Evolutionary conservation across 2,888 invertebrate species (phyloP), one percentile per base, ranked within the genome.

Genomic region (Miltochrista miniata): DNA sequence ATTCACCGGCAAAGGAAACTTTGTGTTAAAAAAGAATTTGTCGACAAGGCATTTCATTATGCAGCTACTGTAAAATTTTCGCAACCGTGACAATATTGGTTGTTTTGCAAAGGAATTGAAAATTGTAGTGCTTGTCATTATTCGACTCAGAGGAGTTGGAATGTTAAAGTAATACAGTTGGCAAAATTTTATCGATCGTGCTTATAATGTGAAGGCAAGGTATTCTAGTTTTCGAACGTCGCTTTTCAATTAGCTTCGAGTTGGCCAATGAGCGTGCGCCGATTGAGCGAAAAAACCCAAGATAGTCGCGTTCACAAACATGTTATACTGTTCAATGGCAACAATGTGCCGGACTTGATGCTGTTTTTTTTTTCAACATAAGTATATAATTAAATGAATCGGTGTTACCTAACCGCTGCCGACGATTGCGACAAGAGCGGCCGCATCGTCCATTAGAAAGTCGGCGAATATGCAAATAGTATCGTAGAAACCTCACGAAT

Each of bases 401-500:
- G 81, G 79, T 83, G 87, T 91, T 90, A 91, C 90, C 90, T 90
- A 87, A 90, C 85, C 81, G 76, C 73, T 70, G 76, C 75, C 78
- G 82, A 81, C 84, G 82, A 89, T 90, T 90, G 90, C 90, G 89
- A 89, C 90, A 88, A 90, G 87, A 87, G 74, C 81, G 82, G 78
- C 85, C 89, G 85, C 85, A 88, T 89, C 88, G 90, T 86, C 90
- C 90, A 90, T 91, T 91, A 91, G 91, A 91, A 91, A 90, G 90
- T 91, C 87, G 84, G 87, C 85, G 87, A 90, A 90, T 90, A 91
- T 91, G 91, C 91, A 91, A 91, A 91, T 91, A 89, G 85, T 90
- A 89, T 89, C 86, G 90, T 91, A 90, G 90, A 90, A 90, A 90
- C 89, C 89, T 85, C 89, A 90, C 90, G 88, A 91, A 90, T 90